Conservation (phyloP, 2,888 invertebrate genomes). For the Dyspetes luteomarginatus region DNA sequence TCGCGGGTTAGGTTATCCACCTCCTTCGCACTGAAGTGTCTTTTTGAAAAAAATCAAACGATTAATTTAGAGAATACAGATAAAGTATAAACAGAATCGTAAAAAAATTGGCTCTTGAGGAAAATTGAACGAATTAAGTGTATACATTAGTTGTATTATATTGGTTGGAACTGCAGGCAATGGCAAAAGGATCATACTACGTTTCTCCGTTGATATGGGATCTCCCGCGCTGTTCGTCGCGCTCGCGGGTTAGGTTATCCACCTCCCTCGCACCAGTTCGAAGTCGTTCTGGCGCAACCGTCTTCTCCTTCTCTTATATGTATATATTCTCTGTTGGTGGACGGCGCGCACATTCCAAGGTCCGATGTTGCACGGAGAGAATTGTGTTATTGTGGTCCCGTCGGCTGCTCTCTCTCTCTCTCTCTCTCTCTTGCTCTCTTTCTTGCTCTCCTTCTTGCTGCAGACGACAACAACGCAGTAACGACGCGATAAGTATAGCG, state of each 20-base stretch:
- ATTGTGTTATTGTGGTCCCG: not conserved
- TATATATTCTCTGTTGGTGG: constrained; percentile 42
- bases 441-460: constrained; percentile 34
- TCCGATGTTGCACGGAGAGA: constrained; percentile 62
- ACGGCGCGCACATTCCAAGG: constrained; percentile 63
- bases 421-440: constrained; percentile 29
- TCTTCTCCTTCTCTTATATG: constrained; percentile 27
- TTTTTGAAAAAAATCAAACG: too few species aligned
- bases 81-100: too few species aligned
- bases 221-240: constrained; percentile 26
- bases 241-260: constrained; percentile 53
- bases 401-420: constrained; percentile 9
- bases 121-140: not conserved
- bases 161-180: constrained; percentile 8
- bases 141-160: not conserved
- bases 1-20: constrained; percentile 56
- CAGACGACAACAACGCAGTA: constrained; percentile 66
- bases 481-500: constrained; percentile 73
- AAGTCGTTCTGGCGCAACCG: constrained; percentile 55
- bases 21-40: too few species aligned
- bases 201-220: constrained; percentile 2
- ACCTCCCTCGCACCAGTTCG: constrained; percentile 57
- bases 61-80: not conserved
- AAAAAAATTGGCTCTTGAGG: not conserved
- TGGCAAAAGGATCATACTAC: constrained; percentile 33